A percentile compares a stretch with the other conserved stretches of the same genome.
phyloP scores from a whole-genome alignment of 2,888 invertebrate species.

The Cylloceria caligata region DNA sequence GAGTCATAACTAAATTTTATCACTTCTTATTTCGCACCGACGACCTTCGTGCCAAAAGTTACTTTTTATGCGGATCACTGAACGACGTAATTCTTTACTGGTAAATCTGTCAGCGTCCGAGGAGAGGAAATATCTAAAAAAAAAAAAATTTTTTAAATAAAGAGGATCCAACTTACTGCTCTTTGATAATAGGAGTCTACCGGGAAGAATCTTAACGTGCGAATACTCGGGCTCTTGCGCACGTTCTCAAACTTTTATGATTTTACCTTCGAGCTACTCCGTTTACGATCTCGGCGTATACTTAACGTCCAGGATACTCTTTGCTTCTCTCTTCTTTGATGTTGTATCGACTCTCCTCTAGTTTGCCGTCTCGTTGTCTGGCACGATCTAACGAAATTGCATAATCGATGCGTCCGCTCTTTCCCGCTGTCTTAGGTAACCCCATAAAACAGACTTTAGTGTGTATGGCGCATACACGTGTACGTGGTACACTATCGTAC shows the following conservation, averaged over 20 bases:
- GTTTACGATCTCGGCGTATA: constrained; percentile 66
- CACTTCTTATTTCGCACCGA: background rate
- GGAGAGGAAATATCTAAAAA: background rate
- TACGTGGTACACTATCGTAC: background rate
- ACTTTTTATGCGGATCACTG: background rate
- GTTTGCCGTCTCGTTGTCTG: constrained; percentile 37
- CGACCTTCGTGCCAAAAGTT: constrained; percentile 3
- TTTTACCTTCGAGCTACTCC: constrained; percentile 66
- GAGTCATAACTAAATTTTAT: background rate
- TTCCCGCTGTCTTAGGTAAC: constrained; percentile 16
- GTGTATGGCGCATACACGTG: background rate
- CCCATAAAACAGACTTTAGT: constrained; percentile 3
- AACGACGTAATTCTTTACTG: constrained; percentile 2
- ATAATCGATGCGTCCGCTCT: constrained; percentile 50
- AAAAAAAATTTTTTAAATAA: background rate
- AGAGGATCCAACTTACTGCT: background rate
- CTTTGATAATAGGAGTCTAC: constrained; percentile 3
- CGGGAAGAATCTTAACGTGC: constrained; percentile 16
- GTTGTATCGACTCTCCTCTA: background rate
- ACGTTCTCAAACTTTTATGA: constrained; percentile 68
- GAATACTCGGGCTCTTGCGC: background rate
- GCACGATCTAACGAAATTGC: constrained; percentile 50
- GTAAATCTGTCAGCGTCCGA: constrained; percentile 4
- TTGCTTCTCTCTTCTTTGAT: background rate
- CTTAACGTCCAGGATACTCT: constrained; percentile 18